phyloP scores from a whole-genome alignment of 2,888 invertebrate species.

The Orchesella flavescens region DNA sequence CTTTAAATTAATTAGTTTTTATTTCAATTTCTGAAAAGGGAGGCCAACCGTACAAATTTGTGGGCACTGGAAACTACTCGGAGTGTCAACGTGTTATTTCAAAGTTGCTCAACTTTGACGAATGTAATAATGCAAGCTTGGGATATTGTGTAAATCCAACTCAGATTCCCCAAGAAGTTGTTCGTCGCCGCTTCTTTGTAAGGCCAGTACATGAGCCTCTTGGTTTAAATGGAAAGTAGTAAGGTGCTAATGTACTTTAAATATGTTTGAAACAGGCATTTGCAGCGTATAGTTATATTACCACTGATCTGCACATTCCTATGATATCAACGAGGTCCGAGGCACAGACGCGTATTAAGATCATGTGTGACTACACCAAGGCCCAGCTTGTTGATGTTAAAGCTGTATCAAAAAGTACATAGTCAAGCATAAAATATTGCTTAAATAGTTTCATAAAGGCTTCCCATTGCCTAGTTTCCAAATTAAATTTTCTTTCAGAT shows the following conservation, averaged over 20 bases:
- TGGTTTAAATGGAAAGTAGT: too few relatives aligned
- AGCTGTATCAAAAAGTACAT: constrained; percentile 36
- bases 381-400: constrained; percentile 2
- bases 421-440: not conserved
- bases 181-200: constrained; percentile 72
- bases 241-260: too few relatives aligned
- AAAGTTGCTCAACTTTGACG: constrained; percentile 62
- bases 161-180: constrained; percentile 42
- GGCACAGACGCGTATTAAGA: constrained; percentile 20
- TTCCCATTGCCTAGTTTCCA: not conserved
- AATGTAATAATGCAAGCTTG: constrained; percentile 67
- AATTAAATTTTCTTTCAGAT: constrained; percentile 17
- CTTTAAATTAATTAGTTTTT: too few relatives aligned
- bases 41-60: constrained; percentile 56
- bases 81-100: constrained; percentile 65
- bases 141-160: constrained; percentile 70
- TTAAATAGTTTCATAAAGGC: not conserved
- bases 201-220: constrained; percentile 64
- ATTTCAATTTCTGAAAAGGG: too few relatives aligned
- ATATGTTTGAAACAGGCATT: constrained; percentile 74
- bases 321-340: constrained; percentile 56
- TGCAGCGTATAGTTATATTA: constrained; percentile 75
- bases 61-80: constrained; percentile 69
- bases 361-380: constrained; percentile 39
- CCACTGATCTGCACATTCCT: constrained; percentile 74